Percentiles rank a stretch among this genome's conserved stretches.
phyloP scores from a whole-genome alignment of 2,888 invertebrate genomes.

The Sepiola atlantica region DNA sequence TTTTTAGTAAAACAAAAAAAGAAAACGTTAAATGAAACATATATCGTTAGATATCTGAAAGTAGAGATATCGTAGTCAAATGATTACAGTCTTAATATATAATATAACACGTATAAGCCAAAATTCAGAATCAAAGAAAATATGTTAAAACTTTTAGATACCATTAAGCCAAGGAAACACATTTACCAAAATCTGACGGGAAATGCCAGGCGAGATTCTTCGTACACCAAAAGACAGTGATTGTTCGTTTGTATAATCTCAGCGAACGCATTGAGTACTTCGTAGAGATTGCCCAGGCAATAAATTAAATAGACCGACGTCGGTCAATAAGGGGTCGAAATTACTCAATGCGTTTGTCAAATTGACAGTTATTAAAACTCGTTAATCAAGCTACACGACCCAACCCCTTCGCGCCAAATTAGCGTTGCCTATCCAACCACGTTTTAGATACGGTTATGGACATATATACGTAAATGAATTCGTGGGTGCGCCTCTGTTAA shows the following conservation, averaged over 20 bases:
- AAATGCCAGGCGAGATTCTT: background rate
- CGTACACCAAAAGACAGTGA: background rate
- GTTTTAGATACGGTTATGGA: background rate
- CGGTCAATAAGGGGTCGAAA: background rate
- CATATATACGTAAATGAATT: constrained; percentile 32
- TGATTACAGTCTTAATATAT: no score
- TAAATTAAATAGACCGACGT: background rate
- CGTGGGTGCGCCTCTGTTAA: background rate
- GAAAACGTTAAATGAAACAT: no score
- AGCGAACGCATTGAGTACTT: background rate
- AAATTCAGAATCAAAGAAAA: no score
- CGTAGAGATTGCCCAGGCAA: background rate
- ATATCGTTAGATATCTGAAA: no score
- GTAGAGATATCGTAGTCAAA: no score
- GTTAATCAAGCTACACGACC: background rate
- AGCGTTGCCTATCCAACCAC: background rate
- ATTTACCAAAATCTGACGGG: background rate
- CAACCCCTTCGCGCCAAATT: background rate
- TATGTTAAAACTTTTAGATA: no score
- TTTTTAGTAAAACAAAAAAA: no score
- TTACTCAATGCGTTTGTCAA: background rate
- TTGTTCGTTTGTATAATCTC: background rate
- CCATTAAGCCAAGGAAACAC: no score
- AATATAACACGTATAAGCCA: no score
- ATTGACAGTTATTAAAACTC: background rate